Percentiles rank a stretch among this genome's conserved stretches.
Conservation (phyloP, 1,140 invertebrate genomes). For the Micrasema longulum region DNA sequence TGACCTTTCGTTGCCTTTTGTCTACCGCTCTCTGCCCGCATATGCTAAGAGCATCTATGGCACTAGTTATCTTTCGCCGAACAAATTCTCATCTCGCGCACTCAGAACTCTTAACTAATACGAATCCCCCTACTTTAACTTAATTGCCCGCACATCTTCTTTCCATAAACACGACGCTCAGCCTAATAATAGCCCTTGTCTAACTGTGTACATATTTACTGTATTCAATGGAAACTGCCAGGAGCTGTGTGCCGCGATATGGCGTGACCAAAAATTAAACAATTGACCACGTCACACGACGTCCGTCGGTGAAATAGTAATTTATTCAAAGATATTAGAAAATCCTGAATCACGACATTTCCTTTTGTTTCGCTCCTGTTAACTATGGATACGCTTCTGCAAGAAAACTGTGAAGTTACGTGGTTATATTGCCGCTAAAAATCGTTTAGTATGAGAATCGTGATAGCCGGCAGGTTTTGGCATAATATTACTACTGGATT, state of each 20-base stretch:
- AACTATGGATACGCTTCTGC: too few species aligned
- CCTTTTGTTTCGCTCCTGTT: too few species aligned
- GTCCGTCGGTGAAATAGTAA: too few species aligned
- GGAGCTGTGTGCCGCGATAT: too few species aligned
- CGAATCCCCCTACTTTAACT: conserved; percentile 8
- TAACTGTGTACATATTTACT: too few species aligned
- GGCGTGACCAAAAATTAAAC: conserved; percentile 14
- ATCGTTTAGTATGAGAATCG: too few species aligned
- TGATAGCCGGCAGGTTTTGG: too few species aligned
- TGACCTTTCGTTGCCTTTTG: conserved; percentile 6
- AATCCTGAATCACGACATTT: too few species aligned
- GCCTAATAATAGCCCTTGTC: neutral
- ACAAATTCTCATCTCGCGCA: conserved; percentile 26
- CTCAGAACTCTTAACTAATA: neutral
- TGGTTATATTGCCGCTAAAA: too few species aligned
- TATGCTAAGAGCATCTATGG: neutral
- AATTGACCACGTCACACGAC: neutral
- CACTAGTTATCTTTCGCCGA: conserved; percentile 26
- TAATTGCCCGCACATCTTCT: conserved; percentile 16
- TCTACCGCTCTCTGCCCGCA: conserved; percentile 15
- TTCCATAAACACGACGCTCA: conserved; percentile 18
- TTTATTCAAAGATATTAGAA: too few species aligned
- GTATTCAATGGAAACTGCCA: neutral
- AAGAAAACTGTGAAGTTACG: too few species aligned
- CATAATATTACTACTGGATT: too few species aligned